Evolutionary conservation across 2,797 vertebrate species (phyloP).

Genomic region (Telmatherina bonti): DNA sequence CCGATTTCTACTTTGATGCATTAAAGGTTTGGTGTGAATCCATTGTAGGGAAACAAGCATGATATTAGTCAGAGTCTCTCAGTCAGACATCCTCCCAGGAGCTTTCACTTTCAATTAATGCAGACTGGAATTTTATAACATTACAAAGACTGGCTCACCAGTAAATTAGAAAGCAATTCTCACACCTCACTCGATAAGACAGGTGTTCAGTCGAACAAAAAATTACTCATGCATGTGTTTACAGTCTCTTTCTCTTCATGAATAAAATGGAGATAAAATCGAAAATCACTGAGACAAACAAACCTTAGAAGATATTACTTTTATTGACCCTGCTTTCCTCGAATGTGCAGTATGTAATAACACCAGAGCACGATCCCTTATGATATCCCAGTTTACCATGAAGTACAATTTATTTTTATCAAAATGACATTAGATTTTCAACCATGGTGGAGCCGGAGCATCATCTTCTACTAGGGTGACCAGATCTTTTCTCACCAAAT

Average conservation of each 20-base stretch:
- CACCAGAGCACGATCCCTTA: slow-evolving; percentile 24
- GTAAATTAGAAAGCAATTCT: slow-evolving; percentile 51
- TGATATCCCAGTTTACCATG: slow-evolving; percentile 48
- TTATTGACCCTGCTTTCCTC: slow-evolving; percentile 60
- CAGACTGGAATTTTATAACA: slow-evolving; percentile 23
- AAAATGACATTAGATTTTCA: slow-evolving; percentile 35
- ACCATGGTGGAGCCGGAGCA: not conserved
- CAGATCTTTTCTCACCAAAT: too few species aligned
- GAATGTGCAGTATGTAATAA: slow-evolving; percentile 45
- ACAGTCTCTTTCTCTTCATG: slow-evolving; percentile 45
- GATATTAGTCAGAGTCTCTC: slow-evolving; percentile 59
- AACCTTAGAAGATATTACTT: slow-evolving; percentile 62
- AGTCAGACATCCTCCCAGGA: slow-evolving; percentile 26
- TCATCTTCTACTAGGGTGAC: not conserved
- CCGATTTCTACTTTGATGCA: slow-evolving; percentile 50
- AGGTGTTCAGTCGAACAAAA: slow-evolving; percentile 57
- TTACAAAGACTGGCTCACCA: slow-evolving; percentile 18
- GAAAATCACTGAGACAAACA: slow-evolving; percentile 51
- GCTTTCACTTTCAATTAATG: slow-evolving; percentile 21
- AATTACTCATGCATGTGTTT: slow-evolving; percentile 45
- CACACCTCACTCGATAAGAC: slow-evolving; percentile 18
- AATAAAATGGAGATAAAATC: slow-evolving; percentile 60
- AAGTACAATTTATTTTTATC: slow-evolving; percentile 42
- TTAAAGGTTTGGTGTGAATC: slow-evolving; percentile 49
- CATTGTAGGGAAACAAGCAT: slow-evolving; percentile 53